Percentiles rank a stretch among this genome's conserved stretches.
phyloP scores from a whole-genome alignment of 2,797 vertebrate genomes.

The Megalops cyprinoides region DNA sequence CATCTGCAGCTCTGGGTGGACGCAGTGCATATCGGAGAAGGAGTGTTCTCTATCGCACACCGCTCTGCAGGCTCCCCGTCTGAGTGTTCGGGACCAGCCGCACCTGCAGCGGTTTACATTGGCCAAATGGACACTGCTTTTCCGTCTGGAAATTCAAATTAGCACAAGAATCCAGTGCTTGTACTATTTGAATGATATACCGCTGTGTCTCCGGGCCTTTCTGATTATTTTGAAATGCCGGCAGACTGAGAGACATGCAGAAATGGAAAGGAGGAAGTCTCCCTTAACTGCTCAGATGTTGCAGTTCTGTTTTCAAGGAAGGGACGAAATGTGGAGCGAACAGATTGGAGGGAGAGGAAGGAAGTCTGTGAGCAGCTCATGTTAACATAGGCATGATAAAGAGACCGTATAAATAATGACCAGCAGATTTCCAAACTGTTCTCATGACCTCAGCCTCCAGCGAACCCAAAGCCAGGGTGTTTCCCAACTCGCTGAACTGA shows the following conservation, averaged over 20 bases:
- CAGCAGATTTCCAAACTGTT: constrained; percentile 11
- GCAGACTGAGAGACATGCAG: not conserved
- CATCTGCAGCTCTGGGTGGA: not conserved
- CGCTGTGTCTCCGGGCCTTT: not conserved
- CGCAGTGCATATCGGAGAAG: too few species aligned
- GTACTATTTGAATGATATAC: not conserved
- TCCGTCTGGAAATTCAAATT: not conserved
- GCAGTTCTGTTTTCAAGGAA: not conserved
- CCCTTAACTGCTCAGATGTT: not conserved
- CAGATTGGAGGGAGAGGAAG: constrained; percentile 3
- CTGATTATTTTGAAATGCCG: not conserved
- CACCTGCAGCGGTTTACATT: not conserved
- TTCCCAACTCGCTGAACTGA: constrained; percentile 29
- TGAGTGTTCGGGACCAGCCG: not conserved
- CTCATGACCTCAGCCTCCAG: constrained; percentile 23
- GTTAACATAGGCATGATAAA: not conserved
- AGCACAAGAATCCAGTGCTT: not conserved
- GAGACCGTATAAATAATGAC: not conserved
- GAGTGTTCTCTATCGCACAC: not conserved
- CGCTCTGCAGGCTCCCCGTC: not conserved
- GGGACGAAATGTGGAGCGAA: not conserved
- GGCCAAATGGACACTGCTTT: not conserved
- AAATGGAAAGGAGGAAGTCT: not conserved
- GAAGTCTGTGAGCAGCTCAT: not conserved
- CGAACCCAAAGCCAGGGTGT: constrained; percentile 21